These are phyloP conservation scores for Paratilapia polleni DNA, from an alignment of 2,113 vertebrate genomes.

Conservation along the genomic window DNA sequence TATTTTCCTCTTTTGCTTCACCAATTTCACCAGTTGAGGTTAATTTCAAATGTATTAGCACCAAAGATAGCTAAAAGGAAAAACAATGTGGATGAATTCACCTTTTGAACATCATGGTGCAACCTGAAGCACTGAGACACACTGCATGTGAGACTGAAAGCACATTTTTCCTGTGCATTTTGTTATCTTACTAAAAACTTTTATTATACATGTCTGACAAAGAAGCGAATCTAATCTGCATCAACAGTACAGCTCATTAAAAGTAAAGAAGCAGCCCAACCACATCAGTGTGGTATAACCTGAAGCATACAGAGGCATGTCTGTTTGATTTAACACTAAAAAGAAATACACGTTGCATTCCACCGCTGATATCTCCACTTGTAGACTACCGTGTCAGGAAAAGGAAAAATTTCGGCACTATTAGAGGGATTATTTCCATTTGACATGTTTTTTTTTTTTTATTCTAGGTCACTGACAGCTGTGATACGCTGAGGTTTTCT, in stretches of 20 bases:
- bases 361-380: neutral
- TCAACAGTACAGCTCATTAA: conserved; percentile 36
- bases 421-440: conserved; percentile 35
- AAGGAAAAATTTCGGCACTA: neutral
- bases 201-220: neutral
- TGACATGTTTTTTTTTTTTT: conserved; percentile 33
- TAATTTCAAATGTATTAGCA: conserved; percentile 14
- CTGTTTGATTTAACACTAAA: conserved; percentile 21
- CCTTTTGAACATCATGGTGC: neutral
- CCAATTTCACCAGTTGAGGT: conserved; percentile 2
- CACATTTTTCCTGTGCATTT: neutral
- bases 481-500: conserved; percentile 3
- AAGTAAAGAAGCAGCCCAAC: conserved; percentile 20
- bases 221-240: neutral
- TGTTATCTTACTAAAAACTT: neutral
- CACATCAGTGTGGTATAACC: conserved; percentile 21
- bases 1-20: conserved; percentile 16
- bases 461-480: conserved; percentile 30
- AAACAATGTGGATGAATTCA: neutral
- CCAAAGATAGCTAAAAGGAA: neutral
- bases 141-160: no score
- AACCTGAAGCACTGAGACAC: neutral
- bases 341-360: neutral
- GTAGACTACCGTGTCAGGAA: neutral
- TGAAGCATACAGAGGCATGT: conserved; percentile 1